Base-by-base conservation (phyloP, 2,888 invertebrate species). In the Latrodectus elegans region DNA sequence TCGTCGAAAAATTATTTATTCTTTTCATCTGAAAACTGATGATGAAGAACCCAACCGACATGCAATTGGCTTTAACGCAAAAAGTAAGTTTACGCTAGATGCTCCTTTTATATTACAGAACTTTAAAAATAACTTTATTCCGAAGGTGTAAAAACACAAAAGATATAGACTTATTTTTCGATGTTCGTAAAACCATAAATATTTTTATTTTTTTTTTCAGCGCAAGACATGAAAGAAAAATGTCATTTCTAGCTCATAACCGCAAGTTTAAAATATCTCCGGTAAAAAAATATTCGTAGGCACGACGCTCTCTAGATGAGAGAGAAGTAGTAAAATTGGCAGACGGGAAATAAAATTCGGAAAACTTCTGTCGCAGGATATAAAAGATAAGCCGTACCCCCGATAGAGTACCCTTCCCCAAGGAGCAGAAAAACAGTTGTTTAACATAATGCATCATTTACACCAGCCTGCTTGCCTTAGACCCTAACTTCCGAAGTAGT, bases 381-480 rank as follows among this genome's bases (percentile, higher is more conserved):
- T 87, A 87, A 87, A 87, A 87, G 86, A 81, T 87, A 81, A 76
- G 81, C 77, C 77, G 52, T 53, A 38, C 38, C 15, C 79, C 26
- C 79, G 79, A 85, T 80, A 74, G 78, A 68, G 68, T 67, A 79
- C 49, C 65, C 64, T 73, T 79, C 78, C 84, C 86, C 51, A 81
- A 77, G 72, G 84, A 75, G 53, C 53, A 51, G 38, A 65, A 72
- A 81, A 87, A 87, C 86, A 87, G 86, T 87, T 87, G 86, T 87
- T 87, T 87, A 87, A 82, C 81, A 87, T 87, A 87, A 87, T 87
- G 81, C 86, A 81, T 87, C 86, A 87, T 87, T 87, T 87, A 87
- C 86, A 77, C 76, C 73, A 65, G 65, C 73, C 65, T 72, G 76
- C 53, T 49, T 73, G 71, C 81, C 80, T 81, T 73, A 74, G 81